phyloP scores from a whole-genome alignment of 2,888 invertebrate genomes.

The Zele albiditarsus region DNA sequence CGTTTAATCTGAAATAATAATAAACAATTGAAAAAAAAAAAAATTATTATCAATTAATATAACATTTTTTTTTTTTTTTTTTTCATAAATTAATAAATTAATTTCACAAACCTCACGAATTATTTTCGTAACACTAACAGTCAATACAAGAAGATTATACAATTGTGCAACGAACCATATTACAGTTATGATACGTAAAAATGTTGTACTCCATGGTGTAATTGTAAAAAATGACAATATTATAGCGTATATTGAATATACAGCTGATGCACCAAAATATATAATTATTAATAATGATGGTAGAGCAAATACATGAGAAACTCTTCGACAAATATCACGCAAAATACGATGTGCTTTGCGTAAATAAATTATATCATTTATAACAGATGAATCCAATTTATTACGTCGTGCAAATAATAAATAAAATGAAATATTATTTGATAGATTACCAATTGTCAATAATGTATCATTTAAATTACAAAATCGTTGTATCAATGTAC shows the following conservation, averaged over 20 bases:
- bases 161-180: slow-evolving; percentile 1
- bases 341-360: slow-evolving; percentile 31
- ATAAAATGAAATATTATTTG: not conserved
- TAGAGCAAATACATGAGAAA: slow-evolving; percentile 39
- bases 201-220: not conserved
- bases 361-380: slow-evolving; percentile 2
- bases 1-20: slow-evolving; percentile 29
- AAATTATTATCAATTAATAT: not conserved
- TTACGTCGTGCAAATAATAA: slow-evolving; percentile 12
- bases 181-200: not conserved
- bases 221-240: slow-evolving; percentile 19
- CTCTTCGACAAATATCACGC: slow-evolving; percentile 24
- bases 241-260: slow-evolving; percentile 37
- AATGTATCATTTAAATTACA: slow-evolving; percentile 26
- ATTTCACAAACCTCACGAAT: slow-evolving; percentile 33
- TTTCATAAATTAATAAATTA: too few relatives aligned
- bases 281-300: slow-evolving; percentile 30
- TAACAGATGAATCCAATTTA: not conserved
- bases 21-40: not conserved
- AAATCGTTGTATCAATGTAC: slow-evolving; percentile 27
- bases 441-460: not conserved
- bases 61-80: too few relatives aligned
- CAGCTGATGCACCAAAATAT: not conserved
- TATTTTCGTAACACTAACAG: slow-evolving; percentile 19
- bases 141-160: slow-evolving; percentile 36